Conservation (phyloP, 2,888 invertebrate genomes). For the Steinernema hermaphroditum region DNA sequence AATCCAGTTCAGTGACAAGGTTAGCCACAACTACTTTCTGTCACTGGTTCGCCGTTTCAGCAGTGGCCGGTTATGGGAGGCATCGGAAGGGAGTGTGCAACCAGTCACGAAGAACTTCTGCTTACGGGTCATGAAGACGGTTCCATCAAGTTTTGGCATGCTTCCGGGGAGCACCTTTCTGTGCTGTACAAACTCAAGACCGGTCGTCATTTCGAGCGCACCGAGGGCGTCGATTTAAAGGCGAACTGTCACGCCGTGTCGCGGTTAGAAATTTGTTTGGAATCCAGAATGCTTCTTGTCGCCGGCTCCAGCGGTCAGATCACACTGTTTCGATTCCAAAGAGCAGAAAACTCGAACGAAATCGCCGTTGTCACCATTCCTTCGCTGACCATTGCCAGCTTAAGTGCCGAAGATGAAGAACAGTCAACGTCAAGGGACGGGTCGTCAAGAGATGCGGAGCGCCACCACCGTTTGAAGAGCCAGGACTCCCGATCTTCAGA, state of each 20-base stretch:
- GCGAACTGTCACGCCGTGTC: conserved; percentile 52
- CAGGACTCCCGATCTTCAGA: conserved; percentile 45
- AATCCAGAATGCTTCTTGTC: conserved; percentile 84
- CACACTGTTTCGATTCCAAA: conserved; percentile 90
- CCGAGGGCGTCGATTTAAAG: conserved; percentile 32
- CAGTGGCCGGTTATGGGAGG: conserved; percentile 97
- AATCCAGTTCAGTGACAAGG: conserved; percentile 67
- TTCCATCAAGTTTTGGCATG: conserved; percentile 98
- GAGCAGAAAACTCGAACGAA: conserved; percentile 77
- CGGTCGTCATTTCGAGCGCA: conserved; percentile 83
- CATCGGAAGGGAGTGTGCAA: conserved; percentile 90
- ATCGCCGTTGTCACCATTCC: conserved; percentile 73
- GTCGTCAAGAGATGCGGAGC: conserved; percentile 10
- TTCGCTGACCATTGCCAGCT: conserved; percentile 73
- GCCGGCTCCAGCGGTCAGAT: conserved; percentile 91
- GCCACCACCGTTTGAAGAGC: conserved; percentile 14
- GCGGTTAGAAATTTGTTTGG: conserved; percentile 76
- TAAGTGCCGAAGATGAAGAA: neutral
- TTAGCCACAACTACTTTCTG: conserved; percentile 36
- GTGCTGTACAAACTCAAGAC: conserved; percentile 90
- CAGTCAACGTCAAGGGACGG: neutral
- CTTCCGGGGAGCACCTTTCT: conserved; percentile 77
- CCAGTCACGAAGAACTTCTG: conserved; percentile 95
- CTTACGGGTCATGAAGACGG: conserved; percentile 93
- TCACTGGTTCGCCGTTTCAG: conserved; percentile 60